A percentile compares a stretch with the other conserved stretches of the same genome.
Evolutionary conservation across 2,113 vertebrate genomes (phyloP).

Genomic region (Heterotis niloticus): DNA sequence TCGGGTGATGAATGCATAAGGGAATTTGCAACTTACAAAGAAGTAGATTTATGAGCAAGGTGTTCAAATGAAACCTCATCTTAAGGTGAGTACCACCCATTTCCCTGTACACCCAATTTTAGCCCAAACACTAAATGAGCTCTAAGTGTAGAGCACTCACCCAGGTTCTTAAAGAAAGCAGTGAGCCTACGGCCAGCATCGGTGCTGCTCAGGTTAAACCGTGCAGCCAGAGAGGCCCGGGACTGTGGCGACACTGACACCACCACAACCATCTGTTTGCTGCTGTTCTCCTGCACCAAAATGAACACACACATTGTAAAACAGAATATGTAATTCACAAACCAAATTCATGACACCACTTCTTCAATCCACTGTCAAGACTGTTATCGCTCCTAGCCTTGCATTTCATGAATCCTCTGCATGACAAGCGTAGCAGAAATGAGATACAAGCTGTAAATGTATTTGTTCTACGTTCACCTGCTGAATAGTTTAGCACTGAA

Average conservation of each 20-base stretch:
- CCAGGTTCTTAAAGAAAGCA: slow-evolving; percentile 78
- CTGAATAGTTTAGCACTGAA: background rate
- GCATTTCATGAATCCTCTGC: background rate
- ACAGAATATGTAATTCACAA: background rate
- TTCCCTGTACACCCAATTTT: background rate
- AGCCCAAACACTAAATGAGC: background rate
- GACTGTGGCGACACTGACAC: slow-evolving; percentile 90
- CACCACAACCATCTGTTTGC: slow-evolving; percentile 74
- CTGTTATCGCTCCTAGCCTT: background rate
- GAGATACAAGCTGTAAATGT: background rate
- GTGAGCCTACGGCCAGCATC: slow-evolving; percentile 79
- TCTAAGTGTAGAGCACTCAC: slow-evolving; percentile 51
- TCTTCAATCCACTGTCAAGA: background rate
- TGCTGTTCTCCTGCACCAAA: slow-evolving; percentile 35
- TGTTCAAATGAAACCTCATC: background rate
- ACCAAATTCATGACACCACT: background rate
- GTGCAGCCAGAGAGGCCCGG: slow-evolving; percentile 81
- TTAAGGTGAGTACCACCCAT: background rate
- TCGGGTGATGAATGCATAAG: background rate
- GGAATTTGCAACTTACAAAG: background rate
- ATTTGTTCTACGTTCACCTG: too few species aligned
- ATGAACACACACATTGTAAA: background rate
- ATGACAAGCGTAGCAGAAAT: background rate
- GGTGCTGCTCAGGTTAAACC: slow-evolving; percentile 65
- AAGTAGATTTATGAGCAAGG: too few species aligned